Evolutionary conservation across 1,140 invertebrate species (phyloP), one percentile per base, ranked within the genome.

Genomic region (Ectropis grisescens): DNA sequence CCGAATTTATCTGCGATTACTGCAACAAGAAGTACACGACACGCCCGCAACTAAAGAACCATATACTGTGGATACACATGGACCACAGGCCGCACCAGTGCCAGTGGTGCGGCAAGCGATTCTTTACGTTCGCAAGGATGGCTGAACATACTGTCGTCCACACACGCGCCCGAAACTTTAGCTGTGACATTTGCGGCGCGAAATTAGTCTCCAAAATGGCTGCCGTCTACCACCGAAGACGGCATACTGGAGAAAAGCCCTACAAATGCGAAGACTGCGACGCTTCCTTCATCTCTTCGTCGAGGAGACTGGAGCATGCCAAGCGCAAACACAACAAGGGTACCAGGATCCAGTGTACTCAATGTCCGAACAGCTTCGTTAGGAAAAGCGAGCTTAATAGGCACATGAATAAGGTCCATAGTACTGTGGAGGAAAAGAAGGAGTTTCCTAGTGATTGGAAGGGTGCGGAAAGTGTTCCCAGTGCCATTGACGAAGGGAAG

Each of bases 161-260:
- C 33, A 82, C 76, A 2, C 53, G 79, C 9, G 74, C 65, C 14
- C 51, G 74, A 26, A 80, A 79, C 24, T 83, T 80, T 31, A 67
- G 65, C 39, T 84, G 83, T 52, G 70, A 82, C 24, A 67, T 82
- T 34, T 84, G 83, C 51, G 78, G 67, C 2, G 60, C 56, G 7
- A 69, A 70, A 40, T 50, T 83, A 9, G 71, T 82, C 1, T 74
- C 69, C 29, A 75, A 72, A 43, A 82, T 79, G 66, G 81, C 81
- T 0, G 61, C 65, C 1, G 57, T 82, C 1, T 72, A 82, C 35
- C 81, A 83, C 35, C 65, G 68, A 37, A 53, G 81, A 19, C 32
- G 78, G 12, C 88, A 95, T 51, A 95, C 93, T 0, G 93, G 90
- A 0, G 90, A 91, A 45, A 89, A 88, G 48, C 91, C 90, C 0